Evolutionary conservation across 2,888 invertebrate species (phyloP).

Genomic region (Acanthosepion esculentum): DNA sequence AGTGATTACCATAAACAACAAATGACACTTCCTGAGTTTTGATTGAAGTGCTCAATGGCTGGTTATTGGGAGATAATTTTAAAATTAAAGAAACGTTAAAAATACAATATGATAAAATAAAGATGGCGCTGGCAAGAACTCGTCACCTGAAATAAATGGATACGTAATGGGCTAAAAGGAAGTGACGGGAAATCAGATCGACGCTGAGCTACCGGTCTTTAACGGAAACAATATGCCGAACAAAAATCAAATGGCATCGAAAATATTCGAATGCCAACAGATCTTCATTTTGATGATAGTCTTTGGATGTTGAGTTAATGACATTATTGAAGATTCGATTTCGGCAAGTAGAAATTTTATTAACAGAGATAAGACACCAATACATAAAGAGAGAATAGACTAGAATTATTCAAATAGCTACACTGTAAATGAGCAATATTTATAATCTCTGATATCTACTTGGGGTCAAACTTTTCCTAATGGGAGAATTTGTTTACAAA

Average conservation of each 20-base stretch:
- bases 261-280: not conserved
- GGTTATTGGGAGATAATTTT: not conserved
- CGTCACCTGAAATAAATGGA: not conserved
- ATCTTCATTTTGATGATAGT: not conserved
- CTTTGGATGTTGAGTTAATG: not conserved
- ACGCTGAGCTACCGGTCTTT: not conserved
- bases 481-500: too few species aligned
- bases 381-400: too few species aligned
- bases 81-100: not conserved
- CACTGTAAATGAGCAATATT: too few species aligned
- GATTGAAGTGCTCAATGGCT: not conserved
- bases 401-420: too few species aligned
- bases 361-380: too few species aligned
- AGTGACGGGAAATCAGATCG: not conserved
- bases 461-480: too few species aligned
- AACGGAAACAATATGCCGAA: not conserved
- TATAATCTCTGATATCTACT: too few species aligned
- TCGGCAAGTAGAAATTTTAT: too few species aligned
- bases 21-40: not conserved
- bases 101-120: not conserved
- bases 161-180: not conserved
- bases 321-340: too few species aligned
- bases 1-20: constrained; percentile 18
- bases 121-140: not conserved
- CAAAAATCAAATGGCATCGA: not conserved